Base-by-base conservation (phyloP, 2,888 invertebrate genomes). In the Lithophane leautieri region DNA sequence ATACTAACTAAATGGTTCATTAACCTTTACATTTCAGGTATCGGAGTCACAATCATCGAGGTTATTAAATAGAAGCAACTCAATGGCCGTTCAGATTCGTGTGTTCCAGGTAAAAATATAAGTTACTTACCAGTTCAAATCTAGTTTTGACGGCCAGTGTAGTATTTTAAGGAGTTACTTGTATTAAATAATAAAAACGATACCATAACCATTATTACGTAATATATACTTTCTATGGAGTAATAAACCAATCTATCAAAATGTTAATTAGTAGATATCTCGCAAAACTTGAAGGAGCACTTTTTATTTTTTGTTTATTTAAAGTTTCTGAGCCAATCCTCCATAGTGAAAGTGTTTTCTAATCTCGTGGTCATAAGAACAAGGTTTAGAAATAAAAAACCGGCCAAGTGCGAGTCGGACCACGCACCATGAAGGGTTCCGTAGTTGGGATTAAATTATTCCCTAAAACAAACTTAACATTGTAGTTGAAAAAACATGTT, bases 311-410 rank as follows among this genome's bases (percentile, higher is more conserved):
- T 70, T 81, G 47, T 65, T 66, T 34, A 42, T 71, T 11, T 8
- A 16, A 56, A 28, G 7, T 58, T 66, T 44, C 50, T 69, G 25
- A 40, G 52, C 19, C 54, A 71, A n/a, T 74, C 40, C 28, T 77
- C 9, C 2, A 2, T n/a, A 68, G 63, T 25, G 82, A 82, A 83
- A 79, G 83, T 83, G 68, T 65, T 73, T 70, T 65, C 58, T 40
- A 47, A 73, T 66, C 34, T 62, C 11, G 42, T 1, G 22, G 34
- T 44, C 58, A 25, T 19, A 34, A 54, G 58, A 79, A 74, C 69
- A 3, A 73, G 65, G 73, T 47, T 54, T 28, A 19, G n/a, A 42
- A 16, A 47, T 47, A 50, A 42, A 19, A 50, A 50, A 19, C 7
- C 47, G 50, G 8, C 8, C 50, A 50, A 19, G 19, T 19, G 50